phyloP scores from a whole-genome alignment of 2,797 vertebrate genomes.

The Eospalax fontanierii region DNA sequence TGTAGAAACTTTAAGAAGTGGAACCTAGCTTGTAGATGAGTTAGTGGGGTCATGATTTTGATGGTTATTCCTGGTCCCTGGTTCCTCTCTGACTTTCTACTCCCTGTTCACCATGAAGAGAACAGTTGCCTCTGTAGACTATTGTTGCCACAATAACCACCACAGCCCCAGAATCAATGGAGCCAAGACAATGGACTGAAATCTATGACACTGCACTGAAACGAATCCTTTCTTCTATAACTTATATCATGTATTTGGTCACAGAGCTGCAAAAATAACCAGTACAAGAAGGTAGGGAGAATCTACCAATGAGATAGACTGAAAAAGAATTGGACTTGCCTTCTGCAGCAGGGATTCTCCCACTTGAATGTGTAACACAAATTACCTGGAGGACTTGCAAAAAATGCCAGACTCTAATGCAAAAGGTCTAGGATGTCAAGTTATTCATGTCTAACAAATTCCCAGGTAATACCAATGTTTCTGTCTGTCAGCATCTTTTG shows the following conservation, averaged over 20 bases:
- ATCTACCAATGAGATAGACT: neutral
- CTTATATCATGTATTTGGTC: neutral
- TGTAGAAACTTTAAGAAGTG: neutral
- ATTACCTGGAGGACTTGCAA: neutral
- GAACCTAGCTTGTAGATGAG: too few species aligned
- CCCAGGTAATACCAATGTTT: neutral
- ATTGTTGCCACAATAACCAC: too few species aligned
- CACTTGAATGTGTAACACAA: neutral
- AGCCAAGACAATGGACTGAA: neutral
- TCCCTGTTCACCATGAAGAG: neutral
- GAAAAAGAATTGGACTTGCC: neutral
- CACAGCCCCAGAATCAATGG: neutral
- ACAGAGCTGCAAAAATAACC: neutral
- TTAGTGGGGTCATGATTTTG: neutral
- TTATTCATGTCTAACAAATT: neutral
- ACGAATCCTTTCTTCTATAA: neutral
- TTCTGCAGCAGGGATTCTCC: neutral
- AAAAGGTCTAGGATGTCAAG: neutral
- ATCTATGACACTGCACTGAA: neutral
- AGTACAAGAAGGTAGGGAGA: neutral
- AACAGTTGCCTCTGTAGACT: neutral
- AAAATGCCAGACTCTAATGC: neutral
- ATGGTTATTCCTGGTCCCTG: neutral
- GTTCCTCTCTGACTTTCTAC: neutral
- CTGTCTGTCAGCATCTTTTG: neutral